Percentiles rank a stretch among this genome's conserved stretches.
Evolutionary conservation across 1,140 invertebrate genomes (phyloP).

Genomic region (Papilio xuthus): DNA sequence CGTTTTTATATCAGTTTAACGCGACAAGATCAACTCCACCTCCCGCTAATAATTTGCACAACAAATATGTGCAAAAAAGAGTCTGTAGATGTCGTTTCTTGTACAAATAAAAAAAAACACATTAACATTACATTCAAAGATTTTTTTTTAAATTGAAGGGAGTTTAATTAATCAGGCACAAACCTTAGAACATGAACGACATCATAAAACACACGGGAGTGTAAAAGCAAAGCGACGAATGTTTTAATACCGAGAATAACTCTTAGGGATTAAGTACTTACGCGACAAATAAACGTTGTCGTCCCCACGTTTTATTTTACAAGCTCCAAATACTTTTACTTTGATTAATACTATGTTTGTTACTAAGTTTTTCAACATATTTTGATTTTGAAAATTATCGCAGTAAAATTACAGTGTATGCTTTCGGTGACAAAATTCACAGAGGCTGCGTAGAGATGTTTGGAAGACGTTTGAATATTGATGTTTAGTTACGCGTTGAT

Average conservation of each 20-base stretch:
- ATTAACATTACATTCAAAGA: background rate
- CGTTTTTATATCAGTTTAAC: no score
- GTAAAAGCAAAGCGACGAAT: constrained; percentile 17
- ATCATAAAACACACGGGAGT: constrained; percentile 7
- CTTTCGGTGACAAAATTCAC: no score
- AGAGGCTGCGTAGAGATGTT: no score
- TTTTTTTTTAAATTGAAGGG: background rate
- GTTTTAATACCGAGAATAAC: constrained; percentile 15
- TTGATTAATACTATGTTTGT: background rate
- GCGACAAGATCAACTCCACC: no score
- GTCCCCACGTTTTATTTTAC: background rate
- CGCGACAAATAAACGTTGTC: constrained; percentile 10
- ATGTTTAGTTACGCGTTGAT: no score
- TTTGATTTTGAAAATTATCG: no score
- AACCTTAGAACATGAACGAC: background rate
- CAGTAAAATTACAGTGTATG: no score
- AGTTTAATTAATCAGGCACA: background rate
- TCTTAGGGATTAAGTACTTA: constrained; percentile 16
- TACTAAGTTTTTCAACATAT: background rate
- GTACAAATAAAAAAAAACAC: no score
- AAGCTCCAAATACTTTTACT: background rate
- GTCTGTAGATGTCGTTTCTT: no score
- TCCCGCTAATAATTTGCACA: no score
- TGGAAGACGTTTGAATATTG: no score
- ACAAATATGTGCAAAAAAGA: no score